Conservation (phyloP, 2,888 invertebrate species). For the Ophonus ardosiacus region DNA sequence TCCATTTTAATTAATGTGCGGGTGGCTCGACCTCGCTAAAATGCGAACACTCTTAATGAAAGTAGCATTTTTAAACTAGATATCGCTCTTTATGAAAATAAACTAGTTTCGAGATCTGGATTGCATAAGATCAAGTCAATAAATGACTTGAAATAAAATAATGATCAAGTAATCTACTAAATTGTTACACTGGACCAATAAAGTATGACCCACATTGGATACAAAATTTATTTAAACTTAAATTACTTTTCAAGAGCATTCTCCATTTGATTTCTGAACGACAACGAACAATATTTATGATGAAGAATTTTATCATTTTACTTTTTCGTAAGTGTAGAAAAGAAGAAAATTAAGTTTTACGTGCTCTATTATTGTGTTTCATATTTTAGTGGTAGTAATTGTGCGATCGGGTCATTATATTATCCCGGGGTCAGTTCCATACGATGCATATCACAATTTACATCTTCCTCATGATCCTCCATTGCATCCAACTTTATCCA, state of each 20-base stretch:
- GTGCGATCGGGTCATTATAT: conserved; percentile 69
- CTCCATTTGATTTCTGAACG: not conserved
- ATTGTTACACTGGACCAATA: conserved; percentile 47
- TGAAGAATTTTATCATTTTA: conserved; percentile 12
- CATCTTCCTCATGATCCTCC: conserved; percentile 80
- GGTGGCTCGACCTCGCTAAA: conserved; percentile 41
- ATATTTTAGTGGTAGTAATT: conserved; percentile 45
- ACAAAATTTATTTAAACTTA: conserved; percentile 52
- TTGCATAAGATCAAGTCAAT: conserved; percentile 53
- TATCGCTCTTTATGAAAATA: conserved; percentile 24
- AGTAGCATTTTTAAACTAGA: conserved; percentile 42
- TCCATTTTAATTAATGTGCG: conserved; percentile 42
- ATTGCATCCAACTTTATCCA: conserved; percentile 77
- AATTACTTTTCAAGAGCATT: conserved; percentile 46
- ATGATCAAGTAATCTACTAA: conserved; percentile 48
- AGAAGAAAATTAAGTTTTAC: not conserved
- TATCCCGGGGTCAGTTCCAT: conserved; percentile 73
- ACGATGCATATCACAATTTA: conserved; percentile 78
- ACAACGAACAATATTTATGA: conserved; percentile 15
- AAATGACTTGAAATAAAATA: conserved; percentile 51
- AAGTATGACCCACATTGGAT: conserved; percentile 52
- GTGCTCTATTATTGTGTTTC: not conserved
- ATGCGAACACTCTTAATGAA: conserved; percentile 42
- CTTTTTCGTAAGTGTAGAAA: not conserved
- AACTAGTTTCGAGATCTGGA: conserved; percentile 30